Conservation (phyloP, 2,113 vertebrate species). For the Podarcis muralis region DNA sequence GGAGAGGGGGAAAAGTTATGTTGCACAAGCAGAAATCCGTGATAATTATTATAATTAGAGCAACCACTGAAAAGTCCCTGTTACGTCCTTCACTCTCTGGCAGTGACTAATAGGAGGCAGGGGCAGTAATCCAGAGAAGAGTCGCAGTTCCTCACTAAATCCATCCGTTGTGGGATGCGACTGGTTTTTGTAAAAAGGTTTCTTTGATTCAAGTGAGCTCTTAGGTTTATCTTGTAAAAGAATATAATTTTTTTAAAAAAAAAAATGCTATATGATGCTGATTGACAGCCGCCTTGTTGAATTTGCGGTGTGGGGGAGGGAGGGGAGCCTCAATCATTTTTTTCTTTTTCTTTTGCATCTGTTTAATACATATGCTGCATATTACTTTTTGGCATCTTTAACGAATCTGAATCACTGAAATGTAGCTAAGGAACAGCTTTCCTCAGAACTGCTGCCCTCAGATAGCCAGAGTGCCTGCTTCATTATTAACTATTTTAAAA, state of each 20-base stretch:
- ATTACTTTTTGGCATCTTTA: neutral
- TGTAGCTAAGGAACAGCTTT: slow-evolving; percentile 23
- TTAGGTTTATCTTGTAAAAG: neutral
- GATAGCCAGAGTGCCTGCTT: slow-evolving; percentile 54
- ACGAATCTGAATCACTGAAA: neutral
- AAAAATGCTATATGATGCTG: neutral
- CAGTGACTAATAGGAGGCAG: neutral
- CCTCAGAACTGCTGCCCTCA: slow-evolving; percentile 26
- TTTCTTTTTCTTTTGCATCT: neutral
- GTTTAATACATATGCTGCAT: neutral
- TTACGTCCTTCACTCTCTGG: too few relatives aligned
- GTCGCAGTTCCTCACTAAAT: neutral
- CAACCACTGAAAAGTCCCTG: neutral
- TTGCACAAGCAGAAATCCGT: neutral
- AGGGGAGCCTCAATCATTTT: neutral
- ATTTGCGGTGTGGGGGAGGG: neutral
- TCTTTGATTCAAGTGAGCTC: neutral
- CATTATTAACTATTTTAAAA: slow-evolving; percentile 57
- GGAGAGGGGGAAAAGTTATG: neutral
- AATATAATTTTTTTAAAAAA: neutral
- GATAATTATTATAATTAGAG: neutral
- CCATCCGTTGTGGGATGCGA: neutral
- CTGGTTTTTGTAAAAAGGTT: neutral
- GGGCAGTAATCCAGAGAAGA: neutral
- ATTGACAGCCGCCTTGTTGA: neutral